Evolutionary conservation across 2,113 vertebrate genomes (phyloP).

Genomic region (Thermophis baileyi): DNA sequence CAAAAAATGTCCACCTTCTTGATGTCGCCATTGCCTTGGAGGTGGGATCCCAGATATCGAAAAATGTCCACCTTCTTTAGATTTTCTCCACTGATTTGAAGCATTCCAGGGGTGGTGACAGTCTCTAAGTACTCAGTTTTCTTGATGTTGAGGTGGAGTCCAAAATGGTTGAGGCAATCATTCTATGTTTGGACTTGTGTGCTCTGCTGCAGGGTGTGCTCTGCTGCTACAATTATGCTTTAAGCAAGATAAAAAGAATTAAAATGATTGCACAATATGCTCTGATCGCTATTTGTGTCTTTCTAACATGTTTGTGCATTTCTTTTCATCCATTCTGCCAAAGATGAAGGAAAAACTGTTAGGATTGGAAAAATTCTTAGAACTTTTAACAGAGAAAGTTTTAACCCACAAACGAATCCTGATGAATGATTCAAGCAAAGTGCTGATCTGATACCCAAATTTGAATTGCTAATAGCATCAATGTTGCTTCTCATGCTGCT

Average conservation of each 20-base stretch:
- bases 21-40: too few species aligned
- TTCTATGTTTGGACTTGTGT: too few species aligned
- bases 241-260: constrained; percentile 15
- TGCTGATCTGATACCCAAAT: constrained; percentile 46
- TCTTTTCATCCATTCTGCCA: not conserved
- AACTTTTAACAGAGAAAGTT: constrained; percentile 48
- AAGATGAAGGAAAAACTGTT: constrained; percentile 26
- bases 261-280: constrained; percentile 4
- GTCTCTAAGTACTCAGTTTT: too few species aligned
- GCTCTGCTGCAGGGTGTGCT: too few species aligned
- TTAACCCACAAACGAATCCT: constrained; percentile 31
- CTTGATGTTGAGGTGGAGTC: too few species aligned
- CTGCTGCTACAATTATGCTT: constrained; percentile 15
- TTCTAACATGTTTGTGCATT: not conserved
- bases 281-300: constrained; percentile 25
- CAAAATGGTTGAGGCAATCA: too few species aligned
- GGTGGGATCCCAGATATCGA: too few species aligned
- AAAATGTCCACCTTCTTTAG: too few species aligned
- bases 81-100: too few species aligned
- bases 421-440: constrained; percentile 53
- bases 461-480: constrained; percentile 62
- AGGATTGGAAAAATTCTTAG: constrained; percentile 34
- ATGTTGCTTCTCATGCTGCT: constrained; percentile 36
- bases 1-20: too few species aligned
- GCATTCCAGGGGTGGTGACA: too few species aligned